These are phyloP conservation scores for Hypomesus transpacificus DNA, from an alignment of 2,113 vertebrate species.

Conservation along the genomic window DNA sequence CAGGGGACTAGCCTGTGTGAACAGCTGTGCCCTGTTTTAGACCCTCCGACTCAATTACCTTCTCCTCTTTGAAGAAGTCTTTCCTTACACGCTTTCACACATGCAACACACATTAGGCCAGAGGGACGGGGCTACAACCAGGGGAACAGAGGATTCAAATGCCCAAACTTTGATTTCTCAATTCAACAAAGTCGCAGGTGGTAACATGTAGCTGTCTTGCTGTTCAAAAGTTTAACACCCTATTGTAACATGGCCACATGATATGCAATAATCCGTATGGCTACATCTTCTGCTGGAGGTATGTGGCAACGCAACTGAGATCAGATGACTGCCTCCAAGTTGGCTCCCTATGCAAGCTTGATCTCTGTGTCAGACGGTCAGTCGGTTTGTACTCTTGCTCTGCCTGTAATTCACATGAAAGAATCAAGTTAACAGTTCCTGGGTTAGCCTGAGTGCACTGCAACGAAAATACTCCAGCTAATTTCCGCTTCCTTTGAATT, in stretches of 20 bases:
- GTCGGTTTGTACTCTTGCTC: no score
- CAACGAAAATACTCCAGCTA: slow-evolving; percentile 35
- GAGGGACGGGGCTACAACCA: slow-evolving; percentile 33
- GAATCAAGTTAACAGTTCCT: slow-evolving; percentile 19
- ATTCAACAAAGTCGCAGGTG: slow-evolving; percentile 29
- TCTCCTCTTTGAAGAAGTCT: slow-evolving; percentile 68
- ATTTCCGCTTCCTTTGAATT: slow-evolving; percentile 37
- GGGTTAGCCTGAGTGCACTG: slow-evolving; percentile 3
- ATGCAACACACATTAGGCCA: slow-evolving; percentile 61
- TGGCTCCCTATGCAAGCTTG: slow-evolving; percentile 25
- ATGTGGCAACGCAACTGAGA: slow-evolving; percentile 6
- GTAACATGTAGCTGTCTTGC: neutral
- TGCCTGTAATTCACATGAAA: no score
- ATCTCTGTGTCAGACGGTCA: no score
- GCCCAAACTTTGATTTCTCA: slow-evolving; percentile 51
- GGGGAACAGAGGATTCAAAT: slow-evolving; percentile 47
- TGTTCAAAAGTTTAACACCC: neutral
- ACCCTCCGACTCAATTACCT: slow-evolving; percentile 66
- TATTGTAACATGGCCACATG: no score
- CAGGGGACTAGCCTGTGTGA: slow-evolving; percentile 62
- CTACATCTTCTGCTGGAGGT: no score
- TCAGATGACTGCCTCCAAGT: slow-evolving; percentile 43
- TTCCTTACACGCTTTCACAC: slow-evolving; percentile 67
- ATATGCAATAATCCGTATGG: no score
- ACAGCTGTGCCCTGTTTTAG: slow-evolving; percentile 74